Evolutionary conservation across 1,140 invertebrate genomes (phyloP), one percentile per base, ranked within the genome.

Genomic region (Sarcophaga peregrina): DNA sequence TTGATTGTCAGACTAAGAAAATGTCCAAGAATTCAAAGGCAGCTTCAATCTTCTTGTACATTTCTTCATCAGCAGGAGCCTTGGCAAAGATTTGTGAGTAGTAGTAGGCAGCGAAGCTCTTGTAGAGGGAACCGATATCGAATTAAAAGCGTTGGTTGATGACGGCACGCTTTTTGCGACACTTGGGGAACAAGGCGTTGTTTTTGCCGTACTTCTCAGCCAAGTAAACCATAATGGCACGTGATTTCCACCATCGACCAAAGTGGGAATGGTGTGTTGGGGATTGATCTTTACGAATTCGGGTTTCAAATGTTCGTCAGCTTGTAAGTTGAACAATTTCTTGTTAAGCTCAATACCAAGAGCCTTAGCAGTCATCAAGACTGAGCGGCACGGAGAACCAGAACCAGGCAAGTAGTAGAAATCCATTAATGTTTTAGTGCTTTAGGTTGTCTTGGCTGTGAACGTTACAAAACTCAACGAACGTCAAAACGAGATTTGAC

Each of bases 91-190:
- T 83, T 85, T 93, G 92, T 17, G 94, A 94, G 87, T 95, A 96
- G 94, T 96, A 93, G 86, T 92, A 92, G 48, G 92, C 91, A 25
- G 86, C 87, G 54, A 94, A 93, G 78, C 92, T 90, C 78, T 93
- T 91, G 88, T 94, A 95, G 15, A 96, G 90, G 2, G 92, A 93
- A 48, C 94, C 94, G 85, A 93, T 89, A 86, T 96, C 95, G 87
- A 96, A 97, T 86, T 94, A 94, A 48, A 97, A 90, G 83, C 94
- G 91, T 85, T 95, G 93, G 87, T 96, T 94, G 11, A 97, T 93
- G 0, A 95, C 0, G 4, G 95, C 95, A 81, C 95, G 92, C 84
- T 93, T 89, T 86, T 94, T 93, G 3, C 93, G 91, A 84, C 94
- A 93, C 86, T 93, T 93, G n/a, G 95, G 95, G 89, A 95, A 96